These are phyloP conservation scores for Acrocephalus kingi DNA, from an alignment of 2,113 vertebrate species.

Conservation along the genomic window DNA sequence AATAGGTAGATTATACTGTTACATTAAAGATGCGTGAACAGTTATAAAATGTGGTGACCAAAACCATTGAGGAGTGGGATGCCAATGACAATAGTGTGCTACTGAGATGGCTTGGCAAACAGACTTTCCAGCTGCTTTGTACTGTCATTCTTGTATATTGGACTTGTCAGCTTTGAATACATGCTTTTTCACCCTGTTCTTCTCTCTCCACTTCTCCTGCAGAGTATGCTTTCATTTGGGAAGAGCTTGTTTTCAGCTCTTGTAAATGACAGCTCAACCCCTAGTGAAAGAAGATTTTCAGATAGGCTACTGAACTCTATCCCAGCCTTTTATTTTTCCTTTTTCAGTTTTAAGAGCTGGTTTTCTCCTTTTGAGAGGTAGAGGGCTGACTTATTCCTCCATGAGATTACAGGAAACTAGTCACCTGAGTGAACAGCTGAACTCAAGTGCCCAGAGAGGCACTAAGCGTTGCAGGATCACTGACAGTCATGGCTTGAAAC, in stretches of 20 bases:
- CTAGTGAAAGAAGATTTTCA: neutral
- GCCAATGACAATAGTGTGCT: neutral
- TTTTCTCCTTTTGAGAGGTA: neutral
- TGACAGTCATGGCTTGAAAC: accelerated
- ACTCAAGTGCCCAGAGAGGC: neutral
- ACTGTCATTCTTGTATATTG: neutral
- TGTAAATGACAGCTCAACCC: neutral
- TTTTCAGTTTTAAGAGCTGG: neutral
- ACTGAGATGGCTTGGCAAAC: neutral
- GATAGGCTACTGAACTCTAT: neutral
- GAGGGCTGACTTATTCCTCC: neutral
- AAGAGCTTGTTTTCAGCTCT: neutral
- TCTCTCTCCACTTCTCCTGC: neutral
- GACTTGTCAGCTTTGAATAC: neutral
- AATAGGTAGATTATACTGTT: neutral
- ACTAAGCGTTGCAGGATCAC: neutral
- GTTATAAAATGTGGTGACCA: neutral
- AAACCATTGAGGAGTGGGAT: neutral
- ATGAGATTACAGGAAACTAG: neutral
- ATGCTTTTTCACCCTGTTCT: neutral
- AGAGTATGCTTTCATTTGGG: neutral
- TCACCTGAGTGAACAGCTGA: neutral
- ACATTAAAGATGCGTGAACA: neutral
- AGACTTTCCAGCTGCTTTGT: neutral
- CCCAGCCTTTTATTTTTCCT: no score